These are phyloP conservation scores for Antedon mediterranea DNA, from an alignment of 53 echinoderm and acorn worm species.

Conservation along the genomic window DNA sequence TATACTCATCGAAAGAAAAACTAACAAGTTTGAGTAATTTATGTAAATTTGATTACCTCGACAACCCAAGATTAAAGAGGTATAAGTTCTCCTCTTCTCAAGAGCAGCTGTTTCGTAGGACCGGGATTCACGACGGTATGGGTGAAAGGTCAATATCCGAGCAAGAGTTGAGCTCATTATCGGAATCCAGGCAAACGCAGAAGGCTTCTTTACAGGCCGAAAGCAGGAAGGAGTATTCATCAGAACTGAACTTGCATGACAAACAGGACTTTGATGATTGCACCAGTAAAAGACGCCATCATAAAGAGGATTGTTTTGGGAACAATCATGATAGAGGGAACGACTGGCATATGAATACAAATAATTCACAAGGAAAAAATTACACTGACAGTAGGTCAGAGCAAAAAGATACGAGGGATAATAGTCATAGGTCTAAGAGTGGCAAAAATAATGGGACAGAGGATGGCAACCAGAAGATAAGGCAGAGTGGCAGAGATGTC, in stretches of 20 bases:
- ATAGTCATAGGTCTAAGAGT: neutral
- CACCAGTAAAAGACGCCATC: neutral
- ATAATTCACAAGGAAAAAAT: neutral
- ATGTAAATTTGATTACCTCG: neutral
- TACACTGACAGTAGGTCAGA: neutral
- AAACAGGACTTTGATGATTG: no score
- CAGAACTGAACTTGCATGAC: neutral
- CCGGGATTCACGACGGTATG: neutral
- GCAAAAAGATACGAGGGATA: conserved; percentile 14
- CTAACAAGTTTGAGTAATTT: neutral
- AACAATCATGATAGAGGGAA: neutral
- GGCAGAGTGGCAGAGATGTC: conserved; percentile 14
- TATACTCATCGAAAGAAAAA: neutral
- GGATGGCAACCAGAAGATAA: neutral
- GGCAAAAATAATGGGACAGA: neutral
- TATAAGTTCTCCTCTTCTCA: neutral
- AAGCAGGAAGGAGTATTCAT: neutral
- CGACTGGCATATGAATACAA: no score
- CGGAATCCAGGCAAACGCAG: neutral
- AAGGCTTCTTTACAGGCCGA: neutral
- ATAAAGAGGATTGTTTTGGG: neutral
- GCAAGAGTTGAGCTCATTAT: neutral
- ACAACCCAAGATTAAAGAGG: neutral
- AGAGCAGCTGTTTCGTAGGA: neutral
- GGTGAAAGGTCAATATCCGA: neutral